These are phyloP conservation scores for Staurois parvus DNA, from an alignment of 2,797 vertebrate species.

Conservation along the genomic window DNA sequence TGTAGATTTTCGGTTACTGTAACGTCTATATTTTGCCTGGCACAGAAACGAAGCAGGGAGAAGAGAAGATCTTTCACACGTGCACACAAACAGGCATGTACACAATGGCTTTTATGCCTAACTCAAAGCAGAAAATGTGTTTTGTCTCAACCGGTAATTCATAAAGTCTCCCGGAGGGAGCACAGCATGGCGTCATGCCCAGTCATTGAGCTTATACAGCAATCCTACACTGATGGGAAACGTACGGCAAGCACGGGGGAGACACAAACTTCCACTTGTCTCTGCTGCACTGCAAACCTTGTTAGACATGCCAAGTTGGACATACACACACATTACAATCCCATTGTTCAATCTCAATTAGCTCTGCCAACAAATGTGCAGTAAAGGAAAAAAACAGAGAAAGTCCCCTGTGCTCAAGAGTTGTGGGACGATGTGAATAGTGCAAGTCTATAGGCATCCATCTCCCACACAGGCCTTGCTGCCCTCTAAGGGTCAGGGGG, in stretches of 20 bases:
- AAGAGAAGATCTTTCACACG: not conserved
- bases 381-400: too few relatives aligned
- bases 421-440: too few relatives aligned
- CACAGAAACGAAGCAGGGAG: conserved; percentile 2
- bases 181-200: conserved; percentile 17
- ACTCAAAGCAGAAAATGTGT: conserved; percentile 17
- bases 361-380: too few relatives aligned
- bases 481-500: too few relatives aligned
- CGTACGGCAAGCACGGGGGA: not conserved
- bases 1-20: not conserved
- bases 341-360: too few relatives aligned
- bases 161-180: conserved; percentile 25
- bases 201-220: not conserved
- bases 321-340: too few relatives aligned
- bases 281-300: too few relatives aligned
- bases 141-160: conserved; percentile 33
- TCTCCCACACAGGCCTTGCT: too few relatives aligned
- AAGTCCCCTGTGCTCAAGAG: too few relatives aligned
- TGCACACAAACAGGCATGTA: not conserved
- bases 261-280: too few relatives aligned
- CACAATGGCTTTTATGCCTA: conserved; percentile 20
- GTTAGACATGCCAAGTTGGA: too few relatives aligned
- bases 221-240: not conserved
- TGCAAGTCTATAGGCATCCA: too few relatives aligned
- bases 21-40: conserved; percentile 42